Conservation (phyloP, 2,888 invertebrate genomes). For the Drosophila macrospina region DNA sequence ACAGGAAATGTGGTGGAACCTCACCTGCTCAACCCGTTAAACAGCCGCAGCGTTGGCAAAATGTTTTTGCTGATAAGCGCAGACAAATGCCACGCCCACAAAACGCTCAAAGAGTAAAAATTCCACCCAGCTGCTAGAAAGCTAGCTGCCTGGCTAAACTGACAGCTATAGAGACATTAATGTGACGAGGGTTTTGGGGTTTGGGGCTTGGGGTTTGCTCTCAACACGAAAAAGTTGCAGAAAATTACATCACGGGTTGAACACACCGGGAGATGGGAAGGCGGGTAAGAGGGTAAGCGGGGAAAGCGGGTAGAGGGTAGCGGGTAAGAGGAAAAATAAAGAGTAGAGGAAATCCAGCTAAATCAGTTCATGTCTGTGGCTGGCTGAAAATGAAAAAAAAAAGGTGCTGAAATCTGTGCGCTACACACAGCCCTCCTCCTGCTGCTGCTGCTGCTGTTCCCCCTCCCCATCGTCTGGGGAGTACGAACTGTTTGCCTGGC, state of each 20-base stretch:
- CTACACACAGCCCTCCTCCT: slow-evolving; percentile 1
- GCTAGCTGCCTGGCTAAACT: slow-evolving; percentile 61
- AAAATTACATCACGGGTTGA: slow-evolving; percentile 66
- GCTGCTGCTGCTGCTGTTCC: too few relatives aligned
- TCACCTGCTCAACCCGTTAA: slow-evolving; percentile 70
- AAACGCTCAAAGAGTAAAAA: slow-evolving; percentile 14
- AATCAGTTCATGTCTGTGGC: slow-evolving; percentile 66
- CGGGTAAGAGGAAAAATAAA: slow-evolving; percentile 11
- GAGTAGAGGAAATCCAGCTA: slow-evolving; percentile 27
- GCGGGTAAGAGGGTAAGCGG: too few relatives aligned
- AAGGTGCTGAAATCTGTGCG: slow-evolving; percentile 71
- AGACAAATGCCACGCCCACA: slow-evolving; percentile 54
- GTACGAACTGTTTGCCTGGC: slow-evolving; percentile 27
- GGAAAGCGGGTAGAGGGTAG: too few relatives aligned
- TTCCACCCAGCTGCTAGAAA: slow-evolving; percentile 31
- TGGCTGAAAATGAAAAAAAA: slow-evolving; percentile 28
- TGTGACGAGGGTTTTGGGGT: slow-evolving; percentile 75
- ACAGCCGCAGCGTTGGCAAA: slow-evolving; percentile 65
- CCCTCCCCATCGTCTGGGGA: slow-evolving; percentile 15
- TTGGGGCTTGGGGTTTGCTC: slow-evolving; percentile 34
- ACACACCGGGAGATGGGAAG: background rate
- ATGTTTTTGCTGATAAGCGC: slow-evolving; percentile 73
- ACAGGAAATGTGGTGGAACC: slow-evolving; percentile 25
- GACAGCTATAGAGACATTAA: slow-evolving; percentile 81
- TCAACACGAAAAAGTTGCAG: slow-evolving; percentile 56